A percentile compares a stretch with the other conserved stretches of the same genome.
phyloP scores from a whole-genome alignment of 2,888 invertebrate species.

The Cephonodes hylas region DNA sequence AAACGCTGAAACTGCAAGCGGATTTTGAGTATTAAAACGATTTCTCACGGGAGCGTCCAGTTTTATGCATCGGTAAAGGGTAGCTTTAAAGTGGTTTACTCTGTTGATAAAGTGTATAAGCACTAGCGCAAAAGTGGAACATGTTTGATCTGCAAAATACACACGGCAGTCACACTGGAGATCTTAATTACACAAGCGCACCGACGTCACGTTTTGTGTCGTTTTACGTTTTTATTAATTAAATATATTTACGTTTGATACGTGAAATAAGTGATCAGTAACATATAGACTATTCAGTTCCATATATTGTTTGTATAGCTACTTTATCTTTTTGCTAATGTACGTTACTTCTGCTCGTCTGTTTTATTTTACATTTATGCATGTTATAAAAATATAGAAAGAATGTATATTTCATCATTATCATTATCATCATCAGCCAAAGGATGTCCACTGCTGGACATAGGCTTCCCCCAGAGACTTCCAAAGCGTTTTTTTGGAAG shows the following conservation, averaged over 20 bases:
- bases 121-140: slow-evolving; percentile 54
- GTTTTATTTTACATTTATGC: neutral
- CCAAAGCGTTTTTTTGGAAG: no score
- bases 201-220: neutral
- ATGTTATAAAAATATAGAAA: neutral
- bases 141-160: slow-evolving; percentile 34
- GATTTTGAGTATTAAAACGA: slow-evolving; percentile 81
- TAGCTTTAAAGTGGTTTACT: slow-evolving; percentile 55
- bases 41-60: slow-evolving; percentile 77
- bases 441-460: no score
- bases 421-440: no score
- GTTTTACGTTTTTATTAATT: neutral
- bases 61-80: slow-evolving; percentile 59
- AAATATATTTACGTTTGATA: neutral
- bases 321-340: neutral
- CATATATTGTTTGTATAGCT: neutral
- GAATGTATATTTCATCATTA: no score
- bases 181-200: neutral
- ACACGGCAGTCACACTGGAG: slow-evolving; percentile 18
- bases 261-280: neutral
- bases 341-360: no score
- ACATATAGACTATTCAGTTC: neutral
- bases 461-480: no score
- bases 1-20: slow-evolving; percentile 80
- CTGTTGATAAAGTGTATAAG: slow-evolving; percentile 63